A percentile compares a stretch with the other conserved stretches of the same genome.
Evolutionary conservation across 1,140 invertebrate genomes (phyloP).

Genomic region (Trichonephila clavipes): DNA sequence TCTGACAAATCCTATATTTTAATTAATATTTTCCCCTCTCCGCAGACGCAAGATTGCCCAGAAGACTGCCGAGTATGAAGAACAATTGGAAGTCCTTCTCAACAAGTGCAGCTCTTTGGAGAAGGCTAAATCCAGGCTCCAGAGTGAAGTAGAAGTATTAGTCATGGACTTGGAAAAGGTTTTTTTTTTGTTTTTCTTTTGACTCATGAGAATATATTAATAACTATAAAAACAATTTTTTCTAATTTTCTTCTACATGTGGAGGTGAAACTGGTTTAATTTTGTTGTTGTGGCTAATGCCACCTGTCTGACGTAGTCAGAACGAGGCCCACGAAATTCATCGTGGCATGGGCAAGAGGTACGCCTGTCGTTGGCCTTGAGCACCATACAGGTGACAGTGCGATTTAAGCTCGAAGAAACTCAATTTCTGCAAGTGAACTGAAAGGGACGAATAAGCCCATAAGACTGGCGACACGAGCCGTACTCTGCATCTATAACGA

Average conservation of each 20-base stretch:
- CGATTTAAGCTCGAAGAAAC: no score
- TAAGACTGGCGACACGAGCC: no score
- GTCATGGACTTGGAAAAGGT: constrained; percentile 98
- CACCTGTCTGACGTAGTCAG: no score
- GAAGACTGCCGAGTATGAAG: constrained; percentile 96
- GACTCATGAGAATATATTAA: not conserved
- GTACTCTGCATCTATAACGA: no score
- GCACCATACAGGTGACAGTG: no score
- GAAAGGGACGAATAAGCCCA: no score
- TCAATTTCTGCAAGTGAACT: no score
- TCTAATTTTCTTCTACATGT: not conserved
- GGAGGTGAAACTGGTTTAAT: not conserved
- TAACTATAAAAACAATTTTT: not conserved
- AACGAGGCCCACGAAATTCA: no score
- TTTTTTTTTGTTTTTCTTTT: constrained; percentile 41
- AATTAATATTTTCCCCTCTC: not conserved
- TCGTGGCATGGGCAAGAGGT: no score
- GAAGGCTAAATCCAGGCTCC: constrained; percentile 96
- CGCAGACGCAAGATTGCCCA: constrained; percentile 92
- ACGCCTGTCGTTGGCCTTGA: no score
- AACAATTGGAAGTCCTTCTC: constrained; percentile 94
- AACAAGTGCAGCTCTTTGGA: constrained; percentile 95
- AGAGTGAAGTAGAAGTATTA: constrained; percentile 97
- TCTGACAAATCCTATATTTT: not conserved
- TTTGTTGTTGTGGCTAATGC: no score